Conservation (phyloP, 2,888 invertebrate species). For the Apotomis capreana region DNA sequence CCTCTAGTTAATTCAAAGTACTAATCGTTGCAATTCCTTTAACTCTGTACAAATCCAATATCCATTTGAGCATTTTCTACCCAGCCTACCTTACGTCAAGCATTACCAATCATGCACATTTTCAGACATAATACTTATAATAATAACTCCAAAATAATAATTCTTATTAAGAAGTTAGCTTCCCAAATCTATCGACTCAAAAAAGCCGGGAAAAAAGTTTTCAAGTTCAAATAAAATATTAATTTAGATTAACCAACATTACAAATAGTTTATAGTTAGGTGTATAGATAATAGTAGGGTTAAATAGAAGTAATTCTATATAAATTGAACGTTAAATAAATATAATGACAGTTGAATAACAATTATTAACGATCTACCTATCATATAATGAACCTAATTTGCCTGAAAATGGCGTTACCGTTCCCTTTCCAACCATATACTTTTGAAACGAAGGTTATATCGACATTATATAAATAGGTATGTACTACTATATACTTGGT, state of each 20-base stretch:
- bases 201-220: neutral
- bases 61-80: slow-evolving; percentile 31
- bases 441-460: slow-evolving; percentile 17
- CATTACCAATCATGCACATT: slow-evolving; percentile 5
- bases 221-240: no score
- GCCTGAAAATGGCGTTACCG: slow-evolving; percentile 19
- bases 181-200: neutral
- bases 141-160: neutral
- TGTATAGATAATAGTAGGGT: no score
- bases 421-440: slow-evolving; percentile 4
- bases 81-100: neutral
- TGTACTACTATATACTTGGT: slow-evolving; percentile 16
- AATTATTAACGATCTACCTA: no score
- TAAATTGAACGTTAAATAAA: no score
- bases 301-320: no score
- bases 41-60: slow-evolving; percentile 8
- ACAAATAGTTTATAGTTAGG: no score
- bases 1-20: slow-evolving; percentile 23
- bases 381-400: neutral
- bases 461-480: slow-evolving; percentile 4
- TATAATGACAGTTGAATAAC: no score
- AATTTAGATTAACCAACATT: no score
- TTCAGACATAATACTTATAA: slow-evolving; percentile 1
- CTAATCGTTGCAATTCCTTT: slow-evolving; percentile 30
- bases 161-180: no score